Conservation (phyloP, 2,888 invertebrate genomes). For the Odontocerum albicorne region DNA sequence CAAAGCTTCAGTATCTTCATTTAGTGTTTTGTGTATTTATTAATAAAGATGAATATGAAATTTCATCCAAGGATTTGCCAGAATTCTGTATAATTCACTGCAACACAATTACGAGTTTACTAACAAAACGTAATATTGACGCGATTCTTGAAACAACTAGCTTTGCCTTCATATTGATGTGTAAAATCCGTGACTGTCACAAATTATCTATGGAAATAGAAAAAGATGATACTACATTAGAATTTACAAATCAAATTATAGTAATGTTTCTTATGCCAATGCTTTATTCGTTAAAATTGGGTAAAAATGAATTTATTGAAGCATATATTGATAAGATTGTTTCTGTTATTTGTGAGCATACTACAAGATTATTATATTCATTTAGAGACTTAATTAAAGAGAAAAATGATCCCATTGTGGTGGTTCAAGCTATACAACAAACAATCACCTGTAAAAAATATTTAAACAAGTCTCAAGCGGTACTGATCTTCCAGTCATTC, state of each 20-base stretch:
- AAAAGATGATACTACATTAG: constrained; percentile 41
- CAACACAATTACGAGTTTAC: constrained; percentile 39
- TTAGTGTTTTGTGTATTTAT: constrained; percentile 48
- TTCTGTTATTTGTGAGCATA: constrained; percentile 64
- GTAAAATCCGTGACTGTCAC: constrained; percentile 41
- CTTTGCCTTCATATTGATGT: constrained; percentile 46
- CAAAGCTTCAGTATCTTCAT: constrained; percentile 53
- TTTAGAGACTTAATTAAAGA: constrained; percentile 59
- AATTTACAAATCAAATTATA: constrained; percentile 63
- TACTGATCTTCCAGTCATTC: constrained; percentile 63
- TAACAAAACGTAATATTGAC: constrained; percentile 44
- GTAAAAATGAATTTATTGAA: constrained; percentile 52
- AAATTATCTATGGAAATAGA: constrained; percentile 41
- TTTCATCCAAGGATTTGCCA: constrained; percentile 44
- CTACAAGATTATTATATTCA: constrained; percentile 61
- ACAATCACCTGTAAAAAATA: constrained; percentile 60
- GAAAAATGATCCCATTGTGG: constrained; percentile 49
- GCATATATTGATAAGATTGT: constrained; percentile 63
- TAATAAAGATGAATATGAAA: constrained; percentile 43
- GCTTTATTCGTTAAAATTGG: constrained; percentile 46
- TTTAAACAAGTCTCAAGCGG: constrained; percentile 62
- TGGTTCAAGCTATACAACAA: constrained; percentile 58
- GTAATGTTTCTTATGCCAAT: constrained; percentile 66
- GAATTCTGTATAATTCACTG: constrained; percentile 39
- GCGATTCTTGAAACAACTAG: constrained; percentile 46